phyloP scores from a whole-genome alignment of 2,113 vertebrate species.

The Apistogramma diplotaenia region DNA sequence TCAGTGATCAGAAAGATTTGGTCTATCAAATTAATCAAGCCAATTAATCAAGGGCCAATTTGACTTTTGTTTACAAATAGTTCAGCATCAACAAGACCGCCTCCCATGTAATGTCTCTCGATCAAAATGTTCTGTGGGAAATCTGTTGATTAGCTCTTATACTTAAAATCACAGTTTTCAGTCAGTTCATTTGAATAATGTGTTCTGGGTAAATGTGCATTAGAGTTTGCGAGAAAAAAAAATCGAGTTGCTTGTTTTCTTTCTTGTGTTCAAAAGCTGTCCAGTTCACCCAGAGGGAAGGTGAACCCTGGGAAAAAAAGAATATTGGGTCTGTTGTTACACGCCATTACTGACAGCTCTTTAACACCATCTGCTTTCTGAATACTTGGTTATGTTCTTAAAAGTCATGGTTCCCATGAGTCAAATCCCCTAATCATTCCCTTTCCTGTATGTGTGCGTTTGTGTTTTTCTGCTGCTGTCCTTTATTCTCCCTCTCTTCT shows the following conservation, averaged over 20 bases:
- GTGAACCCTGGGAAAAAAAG: neutral
- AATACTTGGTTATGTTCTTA: neutral
- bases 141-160: neutral
- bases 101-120: neutral
- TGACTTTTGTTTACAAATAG: neutral
- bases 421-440: neutral
- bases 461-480: neutral
- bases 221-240: neutral
- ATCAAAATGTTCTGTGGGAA: neutral
- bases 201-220: neutral
- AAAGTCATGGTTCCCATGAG: conserved; percentile 34
- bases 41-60: neutral
- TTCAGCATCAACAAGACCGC: neutral
- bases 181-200: neutral
- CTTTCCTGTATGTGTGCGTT: neutral
- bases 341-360: conserved; percentile 22
- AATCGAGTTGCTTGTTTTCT: neutral
- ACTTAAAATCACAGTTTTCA: neutral
- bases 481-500: neutral
- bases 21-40: neutral
- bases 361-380: conserved; percentile 37
- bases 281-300: neutral
- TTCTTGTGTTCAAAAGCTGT: neutral
- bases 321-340: conserved; percentile 33
- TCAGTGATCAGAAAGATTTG: neutral